Evolutionary conservation across 2,113 vertebrate genomes (phyloP).

Genomic region (Poeciliopsis turrubarensis): DNA sequence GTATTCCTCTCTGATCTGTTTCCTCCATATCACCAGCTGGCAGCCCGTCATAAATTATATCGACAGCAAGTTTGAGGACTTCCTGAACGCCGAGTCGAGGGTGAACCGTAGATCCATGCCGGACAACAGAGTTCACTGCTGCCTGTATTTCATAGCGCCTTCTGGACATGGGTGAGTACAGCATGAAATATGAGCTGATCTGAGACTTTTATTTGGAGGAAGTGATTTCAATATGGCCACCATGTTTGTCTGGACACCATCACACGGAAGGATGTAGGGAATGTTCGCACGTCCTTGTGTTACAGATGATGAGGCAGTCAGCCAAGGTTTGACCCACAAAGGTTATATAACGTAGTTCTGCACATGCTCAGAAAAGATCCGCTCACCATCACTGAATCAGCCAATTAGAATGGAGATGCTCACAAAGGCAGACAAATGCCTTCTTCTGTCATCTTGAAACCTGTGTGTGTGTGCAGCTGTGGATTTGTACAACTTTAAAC

Average conservation of each 20-base stretch:
- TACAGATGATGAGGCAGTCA: slow-evolving; percentile 32
- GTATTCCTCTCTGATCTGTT: background rate
- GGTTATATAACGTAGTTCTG: slow-evolving; percentile 69
- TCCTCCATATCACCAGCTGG: slow-evolving; percentile 66
- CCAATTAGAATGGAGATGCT: slow-evolving; percentile 45
- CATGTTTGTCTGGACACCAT: background rate
- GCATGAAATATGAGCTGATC: background rate
- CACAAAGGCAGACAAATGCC: background rate
- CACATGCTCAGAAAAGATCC: slow-evolving; percentile 63
- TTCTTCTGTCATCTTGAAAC: background rate
- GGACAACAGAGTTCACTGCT: slow-evolving; percentile 82
- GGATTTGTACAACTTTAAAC: background rate
- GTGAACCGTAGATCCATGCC: slow-evolving; percentile 80
- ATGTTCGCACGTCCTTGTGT: background rate
- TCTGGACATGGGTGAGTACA: slow-evolving; percentile 80
- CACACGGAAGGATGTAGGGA: background rate
- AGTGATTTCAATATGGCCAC: rapidly evolving
- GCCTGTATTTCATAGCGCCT: slow-evolving; percentile 81
- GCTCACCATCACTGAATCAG: slow-evolving; percentile 36
- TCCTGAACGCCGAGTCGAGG: slow-evolving; percentile 80
- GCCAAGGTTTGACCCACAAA: slow-evolving; percentile 57
- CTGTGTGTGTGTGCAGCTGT: background rate
- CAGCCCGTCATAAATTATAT: slow-evolving; percentile 81
- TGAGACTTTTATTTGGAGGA: background rate
- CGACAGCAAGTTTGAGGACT: slow-evolving; percentile 82